Base-by-base conservation (phyloP, 2,888 invertebrate genomes). In the Eurytoma adleriae region DNA sequence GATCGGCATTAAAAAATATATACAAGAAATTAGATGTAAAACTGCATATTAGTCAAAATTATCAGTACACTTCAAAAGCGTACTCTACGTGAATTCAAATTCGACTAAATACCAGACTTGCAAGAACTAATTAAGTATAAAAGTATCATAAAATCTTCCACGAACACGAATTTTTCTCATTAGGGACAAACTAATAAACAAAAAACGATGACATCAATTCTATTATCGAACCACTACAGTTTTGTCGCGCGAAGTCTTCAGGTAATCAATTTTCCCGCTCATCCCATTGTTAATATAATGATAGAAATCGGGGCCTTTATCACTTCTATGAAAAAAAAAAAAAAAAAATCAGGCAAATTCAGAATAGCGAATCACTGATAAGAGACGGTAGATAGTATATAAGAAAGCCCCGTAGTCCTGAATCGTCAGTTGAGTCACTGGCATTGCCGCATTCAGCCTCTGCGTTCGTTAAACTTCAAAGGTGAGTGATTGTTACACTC, bases 231-330 rank as follows among this genome's bases (percentile, higher is more conserved):
- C 10, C 13, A n/a, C 1, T 30, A 18, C 20, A 56, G n/a, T 56
- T 27, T 16, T 18, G 57, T 16, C 30, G 24, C 14, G 10, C 54
- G 13, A 12, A n/a, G 69, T 18, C 14, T 10, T 16, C 24, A 52
- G 67, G 64, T 64, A 64, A 64, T 64, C 64, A 48, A 64, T 64
- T 48, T 64, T 64, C 64, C 18, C 48, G 7, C 10, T 40, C 40
- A 7, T 10, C 40, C 56, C 16, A 56, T 56, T 56, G n/a, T 56
- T 18, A 18, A 56, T 56, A 18, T 56, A 56, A 2, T 0, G 56
- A 18, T 18, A 2, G 7, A 18, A 40, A 7, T 40, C 7, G 10
- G 40, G 40, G 10, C 20, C n/a, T 66, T 66, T 66, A 48, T 66
- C 66, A 7, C 20, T 48, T 20, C 20, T 7, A 18, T 14, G 40